Conservation (phyloP, 2,797 vertebrate species). For the Pseudochromis fuscus region DNA sequence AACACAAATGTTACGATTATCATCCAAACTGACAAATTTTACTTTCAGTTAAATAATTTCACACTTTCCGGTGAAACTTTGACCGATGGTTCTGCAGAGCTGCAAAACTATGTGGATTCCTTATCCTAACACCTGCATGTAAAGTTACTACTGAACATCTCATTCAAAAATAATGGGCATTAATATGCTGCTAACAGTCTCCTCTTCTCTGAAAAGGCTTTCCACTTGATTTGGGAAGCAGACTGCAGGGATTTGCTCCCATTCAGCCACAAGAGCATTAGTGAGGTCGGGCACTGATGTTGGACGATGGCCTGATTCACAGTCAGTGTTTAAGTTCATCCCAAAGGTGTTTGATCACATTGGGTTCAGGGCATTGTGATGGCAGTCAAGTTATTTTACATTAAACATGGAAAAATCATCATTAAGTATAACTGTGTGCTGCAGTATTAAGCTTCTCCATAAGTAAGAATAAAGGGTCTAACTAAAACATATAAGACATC, state of each 20-base stretch:
- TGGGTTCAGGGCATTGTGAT: conserved; percentile 1
- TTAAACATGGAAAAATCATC: not conserved
- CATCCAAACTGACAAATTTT: conserved; percentile 7
- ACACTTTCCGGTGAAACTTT: conserved; percentile 2
- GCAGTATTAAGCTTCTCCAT: not conserved
- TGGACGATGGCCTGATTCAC: not conserved
- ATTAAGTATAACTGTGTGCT: not conserved
- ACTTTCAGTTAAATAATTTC: no score
- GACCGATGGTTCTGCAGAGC: not conserved
- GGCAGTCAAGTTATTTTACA: not conserved
- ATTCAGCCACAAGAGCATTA: conserved; percentile 16
- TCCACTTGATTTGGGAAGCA: not conserved
- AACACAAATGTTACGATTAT: not conserved
- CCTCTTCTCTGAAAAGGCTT: not conserved
- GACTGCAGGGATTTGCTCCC: conserved; percentile 8
- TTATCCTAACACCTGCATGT: not conserved
- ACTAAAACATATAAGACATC: not conserved
- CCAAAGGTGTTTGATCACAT: conserved; percentile 13
- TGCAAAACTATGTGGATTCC: not conserved
- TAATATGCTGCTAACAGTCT: conserved; percentile 3
- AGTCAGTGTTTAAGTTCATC: conserved; percentile 10
- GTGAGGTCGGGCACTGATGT: conserved; percentile 1
- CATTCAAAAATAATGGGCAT: not conserved
- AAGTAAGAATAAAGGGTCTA: not conserved
- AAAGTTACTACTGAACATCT: not conserved